Evolutionary conservation across 2,113 vertebrate species (phyloP).

Genomic region (Irena cyanogastra): DNA sequence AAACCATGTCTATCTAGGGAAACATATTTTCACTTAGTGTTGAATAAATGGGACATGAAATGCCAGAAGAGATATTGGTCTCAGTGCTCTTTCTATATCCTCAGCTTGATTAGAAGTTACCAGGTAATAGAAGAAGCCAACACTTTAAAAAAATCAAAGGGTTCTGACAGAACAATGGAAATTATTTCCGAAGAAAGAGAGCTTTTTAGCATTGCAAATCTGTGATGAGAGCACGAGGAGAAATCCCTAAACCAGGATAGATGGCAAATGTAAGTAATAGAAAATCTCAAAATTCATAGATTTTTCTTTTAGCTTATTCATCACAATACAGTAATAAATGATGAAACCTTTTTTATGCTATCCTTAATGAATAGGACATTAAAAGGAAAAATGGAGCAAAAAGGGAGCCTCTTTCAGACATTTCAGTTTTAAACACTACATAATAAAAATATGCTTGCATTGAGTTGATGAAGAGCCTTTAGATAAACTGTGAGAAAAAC

Average conservation of each 20-base stretch:
- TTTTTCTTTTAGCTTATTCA: neutral
- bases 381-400: neutral
- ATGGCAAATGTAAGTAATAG: neutral
- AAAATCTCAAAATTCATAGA: neutral
- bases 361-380: neutral
- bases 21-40: neutral
- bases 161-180: neutral
- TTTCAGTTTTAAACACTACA: neutral
- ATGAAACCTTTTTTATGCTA: neutral
- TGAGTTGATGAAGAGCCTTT: neutral
- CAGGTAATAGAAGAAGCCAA: neutral
- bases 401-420: neutral
- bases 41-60: constrained; percentile 3
- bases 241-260: neutral
- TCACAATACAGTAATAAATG: neutral
- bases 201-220: neutral
- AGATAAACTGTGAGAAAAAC: neutral
- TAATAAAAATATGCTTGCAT: neutral
- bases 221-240: neutral
- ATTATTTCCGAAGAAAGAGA: neutral
- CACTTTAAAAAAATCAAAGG: neutral
- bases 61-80: neutral
- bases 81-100: neutral
- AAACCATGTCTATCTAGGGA: neutral
- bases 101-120: neutral